Evolutionary conservation across 92 coral and sea anemone genomes (phyloP).

Genomic region (Meandrina meandrites): DNA sequence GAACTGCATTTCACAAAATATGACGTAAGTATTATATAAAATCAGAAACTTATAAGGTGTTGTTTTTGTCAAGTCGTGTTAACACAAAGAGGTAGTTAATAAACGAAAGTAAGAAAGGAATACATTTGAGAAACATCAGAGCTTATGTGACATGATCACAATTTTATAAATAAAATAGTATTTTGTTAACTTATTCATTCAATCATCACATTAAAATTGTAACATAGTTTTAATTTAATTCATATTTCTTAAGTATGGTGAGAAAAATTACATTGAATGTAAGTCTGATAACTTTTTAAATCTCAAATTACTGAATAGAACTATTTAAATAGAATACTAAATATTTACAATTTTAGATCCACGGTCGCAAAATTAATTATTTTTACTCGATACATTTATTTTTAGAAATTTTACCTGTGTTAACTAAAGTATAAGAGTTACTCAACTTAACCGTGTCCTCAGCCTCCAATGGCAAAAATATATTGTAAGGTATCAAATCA

Average conservation of each 20-base stretch:
- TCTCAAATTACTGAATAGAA: neutral
- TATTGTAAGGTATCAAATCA: too few relatives aligned
- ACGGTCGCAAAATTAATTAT: neutral
- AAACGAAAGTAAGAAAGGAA: too few relatives aligned
- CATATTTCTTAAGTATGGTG: neutral
- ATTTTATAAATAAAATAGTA: neutral
- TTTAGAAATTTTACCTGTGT: neutral
- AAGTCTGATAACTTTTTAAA: neutral
- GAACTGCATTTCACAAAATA: neutral
- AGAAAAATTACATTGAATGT: neutral
- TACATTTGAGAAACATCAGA: too few relatives aligned
- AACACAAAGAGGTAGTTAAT: too few relatives aligned
- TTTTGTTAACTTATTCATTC: too few relatives aligned
- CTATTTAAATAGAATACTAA: neutral
- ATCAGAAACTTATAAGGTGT: too few relatives aligned
- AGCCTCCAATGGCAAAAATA: neutral
- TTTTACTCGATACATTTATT: neutral
- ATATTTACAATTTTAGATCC: neutral
- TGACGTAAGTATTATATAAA: too few relatives aligned
- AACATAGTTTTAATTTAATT: neutral
- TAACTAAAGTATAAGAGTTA: neutral
- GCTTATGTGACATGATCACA: neutral
- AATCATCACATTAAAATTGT: neutral
- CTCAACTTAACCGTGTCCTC: neutral
- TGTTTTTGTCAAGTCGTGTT: too few relatives aligned